These are phyloP conservation scores for Hermetia illucens DNA, from an alignment of 1,140 invertebrate genomes.

Conservation along the genomic window DNA sequence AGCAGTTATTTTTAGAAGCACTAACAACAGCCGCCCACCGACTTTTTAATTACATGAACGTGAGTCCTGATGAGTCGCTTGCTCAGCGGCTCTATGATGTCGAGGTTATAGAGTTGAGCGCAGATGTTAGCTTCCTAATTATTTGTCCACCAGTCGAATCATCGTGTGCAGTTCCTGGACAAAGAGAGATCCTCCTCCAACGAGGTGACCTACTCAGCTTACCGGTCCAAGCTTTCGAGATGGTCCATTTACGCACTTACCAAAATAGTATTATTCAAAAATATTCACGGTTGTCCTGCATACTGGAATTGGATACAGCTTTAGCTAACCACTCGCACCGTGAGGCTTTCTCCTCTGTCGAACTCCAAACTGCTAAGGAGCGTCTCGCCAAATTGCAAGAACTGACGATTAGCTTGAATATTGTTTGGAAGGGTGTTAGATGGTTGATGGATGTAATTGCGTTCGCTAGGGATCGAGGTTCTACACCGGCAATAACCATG, in stretches of 20 bases:
- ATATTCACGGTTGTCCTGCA: conserved; percentile 81
- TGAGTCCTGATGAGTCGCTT: conserved; percentile 47
- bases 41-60: conserved; percentile 67
- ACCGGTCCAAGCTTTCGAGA: conserved; percentile 77
- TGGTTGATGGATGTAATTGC: conserved; percentile 93
- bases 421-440: conserved; percentile 79
- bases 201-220: conserved; percentile 67
- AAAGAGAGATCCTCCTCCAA: conserved; percentile 65
- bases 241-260: conserved; percentile 85
- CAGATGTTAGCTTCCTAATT: conserved; percentile 78
- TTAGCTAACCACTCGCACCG: conserved; percentile 82
- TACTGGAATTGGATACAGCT: conserved; percentile 81
- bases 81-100: conserved; percentile 73
- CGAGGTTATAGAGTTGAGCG: conserved; percentile 81
- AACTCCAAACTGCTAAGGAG: conserved; percentile 73
- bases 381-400: conserved; percentile 67
- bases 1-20: conserved; percentile 61
- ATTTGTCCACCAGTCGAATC: conserved; percentile 78
- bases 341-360: conserved; percentile 84
- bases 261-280: conserved; percentile 73
- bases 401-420: conserved; percentile 64
- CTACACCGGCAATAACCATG: conserved; percentile 16
- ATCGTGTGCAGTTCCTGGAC: conserved; percentile 80
- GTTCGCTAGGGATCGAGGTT: conserved; percentile 70
- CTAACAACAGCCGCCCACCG: conserved; percentile 53